phyloP scores from a whole-genome alignment of 2,113 vertebrate species.

The Phodopus roborovskii region DNA sequence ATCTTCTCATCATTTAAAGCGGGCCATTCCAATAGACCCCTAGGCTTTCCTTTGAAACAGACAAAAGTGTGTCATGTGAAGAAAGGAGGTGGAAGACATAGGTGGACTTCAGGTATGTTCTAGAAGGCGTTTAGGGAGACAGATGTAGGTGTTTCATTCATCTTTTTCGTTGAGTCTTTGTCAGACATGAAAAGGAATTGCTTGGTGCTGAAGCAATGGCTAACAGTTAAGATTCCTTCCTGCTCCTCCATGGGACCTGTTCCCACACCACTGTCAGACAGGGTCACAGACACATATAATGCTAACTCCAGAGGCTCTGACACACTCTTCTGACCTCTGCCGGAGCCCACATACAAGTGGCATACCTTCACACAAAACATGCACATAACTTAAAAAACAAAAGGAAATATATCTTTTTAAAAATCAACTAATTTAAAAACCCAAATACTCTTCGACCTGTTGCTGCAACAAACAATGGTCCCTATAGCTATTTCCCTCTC shows the following conservation, averaged over 20 bases:
- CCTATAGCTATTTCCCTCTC: not conserved
- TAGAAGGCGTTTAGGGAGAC: not conserved
- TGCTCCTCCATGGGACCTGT: no score
- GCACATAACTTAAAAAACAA: not conserved
- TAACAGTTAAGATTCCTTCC: not conserved
- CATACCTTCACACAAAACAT: not conserved
- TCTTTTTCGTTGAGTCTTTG: not conserved
- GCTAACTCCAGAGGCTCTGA: not conserved
- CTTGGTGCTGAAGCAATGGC: not conserved
- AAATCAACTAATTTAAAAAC: not conserved
- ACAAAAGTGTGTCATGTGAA: not conserved
- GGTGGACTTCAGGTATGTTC: not conserved
- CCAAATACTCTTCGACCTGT: not conserved
- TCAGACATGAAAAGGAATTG: not conserved
- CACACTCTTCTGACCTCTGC: not conserved
- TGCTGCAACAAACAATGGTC: not conserved
- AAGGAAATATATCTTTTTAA: not conserved
- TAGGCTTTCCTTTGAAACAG: slow-evolving; percentile 24
- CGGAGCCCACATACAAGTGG: not conserved
- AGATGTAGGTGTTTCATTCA: not conserved
- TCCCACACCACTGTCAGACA: not conserved
- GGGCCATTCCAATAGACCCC: slow-evolving; percentile 37
- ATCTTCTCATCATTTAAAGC: slow-evolving; percentile 60
- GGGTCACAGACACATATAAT: not conserved
- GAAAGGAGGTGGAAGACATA: not conserved